Evolutionary conservation across 2,113 vertebrate genomes (phyloP).

Genomic region (Panthera uncia): DNA sequence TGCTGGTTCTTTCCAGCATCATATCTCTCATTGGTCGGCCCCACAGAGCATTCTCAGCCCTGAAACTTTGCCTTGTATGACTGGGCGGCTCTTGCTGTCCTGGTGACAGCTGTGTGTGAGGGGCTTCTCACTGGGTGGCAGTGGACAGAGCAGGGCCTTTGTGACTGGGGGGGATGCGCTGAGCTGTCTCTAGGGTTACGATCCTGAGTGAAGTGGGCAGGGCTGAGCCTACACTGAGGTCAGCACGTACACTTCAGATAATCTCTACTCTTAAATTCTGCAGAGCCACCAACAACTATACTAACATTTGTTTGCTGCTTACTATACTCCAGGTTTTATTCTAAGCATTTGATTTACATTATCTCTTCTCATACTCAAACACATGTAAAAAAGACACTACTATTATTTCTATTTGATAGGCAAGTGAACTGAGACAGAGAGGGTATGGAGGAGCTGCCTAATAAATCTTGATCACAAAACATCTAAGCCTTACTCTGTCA

Average conservation of each 20-base stretch:
- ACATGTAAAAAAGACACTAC: background rate
- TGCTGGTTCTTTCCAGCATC: background rate
- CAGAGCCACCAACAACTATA: background rate
- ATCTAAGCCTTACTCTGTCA: background rate
- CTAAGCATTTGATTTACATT: background rate
- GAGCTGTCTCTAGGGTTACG: background rate
- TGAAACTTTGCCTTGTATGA: background rate
- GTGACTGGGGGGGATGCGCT: background rate
- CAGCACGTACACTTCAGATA: background rate
- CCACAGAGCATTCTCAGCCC: too few relatives aligned
- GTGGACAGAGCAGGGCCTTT: background rate
- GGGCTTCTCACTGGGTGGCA: background rate
- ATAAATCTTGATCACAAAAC: background rate
- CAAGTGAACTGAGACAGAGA: background rate
- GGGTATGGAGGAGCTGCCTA: background rate
- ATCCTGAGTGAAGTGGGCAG: background rate
- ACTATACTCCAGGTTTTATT: background rate
- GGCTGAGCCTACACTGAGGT: background rate
- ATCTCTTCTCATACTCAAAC: background rate
- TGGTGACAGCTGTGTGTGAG: background rate
- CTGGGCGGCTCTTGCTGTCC: background rate
- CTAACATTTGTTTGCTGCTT: background rate
- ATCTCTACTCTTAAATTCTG: background rate
- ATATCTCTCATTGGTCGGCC: background rate
- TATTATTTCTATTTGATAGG: background rate